phyloP scores from a whole-genome alignment of 2,888 invertebrate species.

The Sialis lutaria region DNA sequence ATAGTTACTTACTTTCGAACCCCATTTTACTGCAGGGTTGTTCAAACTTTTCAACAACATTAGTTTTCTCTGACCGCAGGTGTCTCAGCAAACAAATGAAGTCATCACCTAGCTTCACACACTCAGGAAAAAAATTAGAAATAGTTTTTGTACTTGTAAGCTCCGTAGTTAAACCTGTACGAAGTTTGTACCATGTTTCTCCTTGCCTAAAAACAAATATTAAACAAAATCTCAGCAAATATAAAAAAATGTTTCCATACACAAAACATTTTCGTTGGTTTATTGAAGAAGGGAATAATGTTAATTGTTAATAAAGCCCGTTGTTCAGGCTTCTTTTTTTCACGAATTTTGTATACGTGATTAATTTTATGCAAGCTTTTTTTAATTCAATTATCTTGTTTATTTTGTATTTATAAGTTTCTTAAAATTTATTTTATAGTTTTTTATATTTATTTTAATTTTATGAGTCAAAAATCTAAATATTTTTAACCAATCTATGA shows the following conservation, averaged over 20 bases:
- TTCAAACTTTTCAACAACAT: conserved; percentile 43
- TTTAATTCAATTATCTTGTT: no score
- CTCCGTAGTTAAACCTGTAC: conserved; percentile 53
- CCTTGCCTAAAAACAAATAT: conserved; percentile 40
- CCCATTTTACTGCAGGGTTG: conserved; percentile 62
- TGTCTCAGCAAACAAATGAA: conserved; percentile 47
- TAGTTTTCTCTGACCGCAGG: conserved; percentile 28
- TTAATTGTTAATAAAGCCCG: no score
- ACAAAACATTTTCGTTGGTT: no score
- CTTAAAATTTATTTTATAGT: no score
- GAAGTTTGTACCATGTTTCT: conserved; percentile 56
- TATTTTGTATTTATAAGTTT: no score
- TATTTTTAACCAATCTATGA: no score
- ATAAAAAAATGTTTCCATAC: background rate
- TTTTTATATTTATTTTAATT: no score
- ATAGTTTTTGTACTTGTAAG: conserved; percentile 61
- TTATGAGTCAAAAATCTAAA: no score
- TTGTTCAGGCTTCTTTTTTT: no score
- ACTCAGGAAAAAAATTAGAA: conserved; percentile 53
- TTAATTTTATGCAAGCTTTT: no score
- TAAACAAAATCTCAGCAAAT: background rate
- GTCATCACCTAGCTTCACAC: conserved; percentile 61
- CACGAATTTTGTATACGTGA: no score
- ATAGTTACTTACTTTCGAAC: conserved; percentile 45
- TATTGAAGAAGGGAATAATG: no score